phyloP scores from a whole-genome alignment of 2,888 invertebrate species.

The Pyralis farinalis region DNA sequence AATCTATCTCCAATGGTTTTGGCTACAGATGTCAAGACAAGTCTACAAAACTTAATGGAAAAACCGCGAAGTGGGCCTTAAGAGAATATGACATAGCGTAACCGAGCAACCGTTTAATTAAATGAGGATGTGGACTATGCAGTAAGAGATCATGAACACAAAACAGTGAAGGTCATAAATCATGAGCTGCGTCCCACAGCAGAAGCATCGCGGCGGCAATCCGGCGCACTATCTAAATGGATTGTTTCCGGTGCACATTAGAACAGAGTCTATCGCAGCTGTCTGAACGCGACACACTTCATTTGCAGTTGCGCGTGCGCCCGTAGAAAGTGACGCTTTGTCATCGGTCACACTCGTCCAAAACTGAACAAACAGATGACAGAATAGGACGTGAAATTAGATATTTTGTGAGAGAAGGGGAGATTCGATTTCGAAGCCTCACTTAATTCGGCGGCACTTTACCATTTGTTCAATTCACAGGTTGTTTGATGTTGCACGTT shows the following conservation, averaged over 20 bases:
- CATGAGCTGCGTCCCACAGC: constrained; percentile 67
- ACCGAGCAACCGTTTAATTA: constrained; percentile 39
- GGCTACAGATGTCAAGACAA: too few relatives aligned
- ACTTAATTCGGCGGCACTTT: constrained; percentile 37
- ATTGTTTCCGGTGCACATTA: constrained; percentile 77
- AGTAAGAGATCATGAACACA: constrained; percentile 53
- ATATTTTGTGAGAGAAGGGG: constrained; percentile 28
- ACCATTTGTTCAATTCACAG: constrained; percentile 36
- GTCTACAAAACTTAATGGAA: too few relatives aligned
- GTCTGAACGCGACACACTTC: constrained; percentile 76
- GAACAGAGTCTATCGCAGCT: constrained; percentile 68
- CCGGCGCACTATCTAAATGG: constrained; percentile 76
- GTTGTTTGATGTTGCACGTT: constrained; percentile 45
- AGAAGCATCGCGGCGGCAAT: constrained; percentile 67
- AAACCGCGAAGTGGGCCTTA: too few relatives aligned
- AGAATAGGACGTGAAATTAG: constrained; percentile 34
- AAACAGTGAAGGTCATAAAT: constrained; percentile 78
- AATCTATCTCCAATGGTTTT: too few relatives aligned
- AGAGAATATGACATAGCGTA: constrained; percentile 16
- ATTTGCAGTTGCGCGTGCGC: constrained; percentile 72
- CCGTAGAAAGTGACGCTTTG: constrained; percentile 74
- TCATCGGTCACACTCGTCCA: constrained; percentile 56
- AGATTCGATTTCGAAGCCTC: constrained; percentile 30
- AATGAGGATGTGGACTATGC: constrained; percentile 41
- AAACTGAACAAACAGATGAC: constrained; percentile 54